Evolutionary conservation across 2,797 vertebrate genomes (phyloP).

Genomic region (Ceyx erithaca): DNA sequence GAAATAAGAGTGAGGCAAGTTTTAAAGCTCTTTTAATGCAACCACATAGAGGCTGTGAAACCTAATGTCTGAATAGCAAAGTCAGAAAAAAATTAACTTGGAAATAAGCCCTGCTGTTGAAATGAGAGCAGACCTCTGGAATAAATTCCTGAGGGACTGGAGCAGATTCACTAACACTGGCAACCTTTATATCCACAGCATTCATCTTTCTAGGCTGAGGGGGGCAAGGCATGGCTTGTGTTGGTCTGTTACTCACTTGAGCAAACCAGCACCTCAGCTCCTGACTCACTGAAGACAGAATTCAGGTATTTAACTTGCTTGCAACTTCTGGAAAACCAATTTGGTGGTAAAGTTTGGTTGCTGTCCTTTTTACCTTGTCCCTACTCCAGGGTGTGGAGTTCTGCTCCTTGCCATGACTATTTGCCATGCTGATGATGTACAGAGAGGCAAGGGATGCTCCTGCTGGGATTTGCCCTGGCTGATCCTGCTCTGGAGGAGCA

Average conservation of each 20-base stretch:
- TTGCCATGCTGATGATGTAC: background rate
- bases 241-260: background rate
- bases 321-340: background rate
- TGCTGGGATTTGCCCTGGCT: background rate
- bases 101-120: background rate
- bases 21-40: background rate
- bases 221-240: background rate
- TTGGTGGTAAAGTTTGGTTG: background rate
- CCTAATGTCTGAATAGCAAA: background rate
- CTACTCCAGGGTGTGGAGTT: background rate
- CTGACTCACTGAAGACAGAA: background rate
- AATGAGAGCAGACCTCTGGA: background rate
- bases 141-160: background rate
- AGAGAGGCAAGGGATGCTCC: background rate
- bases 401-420: background rate
- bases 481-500: background rate
- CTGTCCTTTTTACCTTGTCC: background rate
- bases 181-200: background rate
- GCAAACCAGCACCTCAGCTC: background rate
- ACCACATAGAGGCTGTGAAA: background rate
- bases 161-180: background rate
- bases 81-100: background rate
- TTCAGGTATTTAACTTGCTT: accelerated
- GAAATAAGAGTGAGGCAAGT: background rate
- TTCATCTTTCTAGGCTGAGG: background rate